Conservation (phyloP, 2,888 invertebrate genomes). For the Malthinus seriepunctatus region DNA sequence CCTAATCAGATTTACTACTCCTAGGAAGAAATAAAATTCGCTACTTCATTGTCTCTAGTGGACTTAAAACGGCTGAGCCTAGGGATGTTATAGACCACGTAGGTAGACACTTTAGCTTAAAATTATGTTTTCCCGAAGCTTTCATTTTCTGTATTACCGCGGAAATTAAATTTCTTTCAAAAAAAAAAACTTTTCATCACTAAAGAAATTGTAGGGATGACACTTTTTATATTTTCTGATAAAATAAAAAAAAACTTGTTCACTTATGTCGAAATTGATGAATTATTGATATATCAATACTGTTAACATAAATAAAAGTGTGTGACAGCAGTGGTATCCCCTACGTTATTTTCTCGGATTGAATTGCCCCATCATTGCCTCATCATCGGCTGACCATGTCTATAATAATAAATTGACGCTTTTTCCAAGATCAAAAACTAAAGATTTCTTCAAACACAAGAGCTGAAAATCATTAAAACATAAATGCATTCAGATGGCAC, state of each 20-base stretch:
- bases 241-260: no score
- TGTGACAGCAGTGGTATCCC: constrained; percentile 1
- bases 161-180: constrained; percentile 20
- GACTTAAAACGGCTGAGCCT: constrained; percentile 23
- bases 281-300: constrained; percentile 4
- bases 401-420: neutral
- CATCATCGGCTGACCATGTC: neutral
- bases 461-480: neutral
- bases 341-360: constrained; percentile 10
- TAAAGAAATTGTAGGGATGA: no score
- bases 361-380: constrained; percentile 11
- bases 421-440: neutral
- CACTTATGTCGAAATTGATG: neutral
- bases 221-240: no score
- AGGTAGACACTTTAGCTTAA: constrained; percentile 2
- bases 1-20: constrained; percentile 31
- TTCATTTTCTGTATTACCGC: constrained; percentile 11
- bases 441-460: neutral
- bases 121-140: constrained; percentile 5
- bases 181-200: no score
- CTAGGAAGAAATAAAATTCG: constrained; percentile 34
- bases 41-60: constrained; percentile 27
- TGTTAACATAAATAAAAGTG: neutral
- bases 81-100: constrained; percentile 15
- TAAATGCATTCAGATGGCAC: no score